phyloP scores from a whole-genome alignment of 2,888 invertebrate genomes.

The Marasmarcha lunaedactyla region DNA sequence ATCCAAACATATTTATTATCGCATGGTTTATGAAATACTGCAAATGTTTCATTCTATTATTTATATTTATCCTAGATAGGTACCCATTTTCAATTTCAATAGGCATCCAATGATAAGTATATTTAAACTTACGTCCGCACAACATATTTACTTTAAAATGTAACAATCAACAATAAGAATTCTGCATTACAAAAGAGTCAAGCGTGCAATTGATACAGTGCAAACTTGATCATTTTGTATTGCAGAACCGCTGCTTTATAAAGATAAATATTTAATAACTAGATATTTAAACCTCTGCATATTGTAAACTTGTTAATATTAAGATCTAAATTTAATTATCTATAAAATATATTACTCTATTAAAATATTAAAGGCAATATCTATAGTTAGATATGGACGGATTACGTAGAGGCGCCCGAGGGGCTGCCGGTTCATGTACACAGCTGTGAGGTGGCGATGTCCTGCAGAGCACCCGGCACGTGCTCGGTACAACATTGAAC shows the following conservation, averaged over 20 bases:
- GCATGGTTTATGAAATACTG: no score
- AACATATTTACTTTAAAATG: constrained; percentile 36
- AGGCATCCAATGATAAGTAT: no score
- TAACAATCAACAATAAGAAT: constrained; percentile 37
- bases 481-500: neutral
- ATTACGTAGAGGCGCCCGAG: constrained; percentile 66
- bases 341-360: constrained; percentile 71
- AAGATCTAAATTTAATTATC: constrained; percentile 53
- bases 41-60: no score
- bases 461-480: constrained; percentile 8
- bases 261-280: constrained; percentile 32
- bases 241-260: constrained; percentile 11
- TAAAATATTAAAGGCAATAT: constrained; percentile 70
- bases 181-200: constrained; percentile 25
- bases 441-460: constrained; percentile 39
- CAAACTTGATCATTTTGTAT: constrained; percentile 21
- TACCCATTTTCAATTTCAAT: no score
- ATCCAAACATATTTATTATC: no score
- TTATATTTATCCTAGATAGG: no score
- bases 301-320: constrained; percentile 53
- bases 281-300: constrained; percentile 51
- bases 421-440: constrained; percentile 66
- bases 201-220: constrained; percentile 10
- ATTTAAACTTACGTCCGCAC: constrained; percentile 28
- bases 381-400: constrained; percentile 68